Evolutionary conservation across 2,888 invertebrate genomes (phyloP), one percentile per base, ranked within the genome.

Genomic region (Criorhina ranunculi): DNA sequence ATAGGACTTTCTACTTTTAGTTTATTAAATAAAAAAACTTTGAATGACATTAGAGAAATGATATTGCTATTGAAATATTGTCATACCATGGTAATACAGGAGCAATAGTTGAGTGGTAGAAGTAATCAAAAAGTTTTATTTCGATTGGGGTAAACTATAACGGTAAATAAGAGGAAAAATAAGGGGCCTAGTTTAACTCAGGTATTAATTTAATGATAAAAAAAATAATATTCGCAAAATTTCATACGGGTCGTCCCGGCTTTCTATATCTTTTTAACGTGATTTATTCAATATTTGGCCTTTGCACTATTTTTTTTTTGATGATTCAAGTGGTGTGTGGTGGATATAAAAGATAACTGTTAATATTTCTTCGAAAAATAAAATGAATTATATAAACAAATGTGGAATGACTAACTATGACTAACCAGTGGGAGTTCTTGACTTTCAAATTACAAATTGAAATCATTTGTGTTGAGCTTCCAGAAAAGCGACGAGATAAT

Each of bases 41-140:
- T 62, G 62, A 70, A 78, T 62, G 62, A 62, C 78, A 64, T 78
- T 64, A 70, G 55, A 70, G 55, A 55, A 62, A 64, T 57, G 53
- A 70, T 78, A 69, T 78, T 70, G 55, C 70, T 64, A 78, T 69
- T 70, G 55, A 62, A 62, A 49, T 64, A 57, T 70, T 55, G 17
- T 70, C 62, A 37, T 46, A 46, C 46, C 69, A 24, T 29, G 40
- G 33, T 59, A 67, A 53, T 53, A 55, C n/a, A 29, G 24, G 24
- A 24, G 29, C 40, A 57, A 55, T 57, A 37, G 42, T 37, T 31
- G 67, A 66, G 69, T 64, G 77, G 67, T 60, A 33, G 12, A 77
- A 77, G 67, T 69, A 77, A 69, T 77, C 77, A 69, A 60, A 75
- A 77, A 77, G 67, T 77, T 77, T 77, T 69, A 77, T 69, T 67